phyloP scores from a whole-genome alignment of 2,797 vertebrate genomes.

The Hydrolagus colliei region DNA sequence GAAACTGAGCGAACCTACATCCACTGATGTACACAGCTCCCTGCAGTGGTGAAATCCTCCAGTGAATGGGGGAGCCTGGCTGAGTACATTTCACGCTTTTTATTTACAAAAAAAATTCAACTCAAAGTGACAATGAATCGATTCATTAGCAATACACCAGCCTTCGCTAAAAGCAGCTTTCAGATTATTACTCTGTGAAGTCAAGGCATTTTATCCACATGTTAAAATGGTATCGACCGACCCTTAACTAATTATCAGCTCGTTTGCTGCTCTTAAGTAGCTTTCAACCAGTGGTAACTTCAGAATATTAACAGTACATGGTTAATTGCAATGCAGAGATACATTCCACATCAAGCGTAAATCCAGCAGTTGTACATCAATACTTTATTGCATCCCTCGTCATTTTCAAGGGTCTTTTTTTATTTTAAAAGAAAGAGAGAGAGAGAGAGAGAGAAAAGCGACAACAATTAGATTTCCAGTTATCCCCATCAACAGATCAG shows the following conservation, averaged over 20 bases:
- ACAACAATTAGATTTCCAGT: too few species aligned
- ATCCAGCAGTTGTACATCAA: neutral
- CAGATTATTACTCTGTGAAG: neutral
- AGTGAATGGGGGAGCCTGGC: neutral
- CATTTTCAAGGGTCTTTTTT: too few species aligned
- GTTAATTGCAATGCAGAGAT: neutral
- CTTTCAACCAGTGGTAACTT: neutral
- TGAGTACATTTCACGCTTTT: constrained; percentile 27
- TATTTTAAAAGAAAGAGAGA: too few species aligned
- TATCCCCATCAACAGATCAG: too few species aligned
- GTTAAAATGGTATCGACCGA: constrained; percentile 7
- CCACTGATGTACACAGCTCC: too few species aligned
- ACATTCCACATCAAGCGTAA: too few species aligned
- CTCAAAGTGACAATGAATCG: constrained; percentile 19
- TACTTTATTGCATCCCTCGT: too few species aligned
- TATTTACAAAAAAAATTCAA: neutral
- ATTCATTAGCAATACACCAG: constrained; percentile 12
- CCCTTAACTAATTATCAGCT: constrained; percentile 21
- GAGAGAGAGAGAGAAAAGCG: too few species aligned
- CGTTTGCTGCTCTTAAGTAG: constrained; percentile 23
- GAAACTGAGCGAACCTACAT: too few species aligned
- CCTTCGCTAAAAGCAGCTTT: constrained; percentile 7
- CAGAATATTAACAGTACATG: neutral
- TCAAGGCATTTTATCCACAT: constrained; percentile 12
- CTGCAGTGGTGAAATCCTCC: too few species aligned